Base-by-base conservation (phyloP, 2,888 invertebrate genomes). In the Apantesis nais region DNA sequence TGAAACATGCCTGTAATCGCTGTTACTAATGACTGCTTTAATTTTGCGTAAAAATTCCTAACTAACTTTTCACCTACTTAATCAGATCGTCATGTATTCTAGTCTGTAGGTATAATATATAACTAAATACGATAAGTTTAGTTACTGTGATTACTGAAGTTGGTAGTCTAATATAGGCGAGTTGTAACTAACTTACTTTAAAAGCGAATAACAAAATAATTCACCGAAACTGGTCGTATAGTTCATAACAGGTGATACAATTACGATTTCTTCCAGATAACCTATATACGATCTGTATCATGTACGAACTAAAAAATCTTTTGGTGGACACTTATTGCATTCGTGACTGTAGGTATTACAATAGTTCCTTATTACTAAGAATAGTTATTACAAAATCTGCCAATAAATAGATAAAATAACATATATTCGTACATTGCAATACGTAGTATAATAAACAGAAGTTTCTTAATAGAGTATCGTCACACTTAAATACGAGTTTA, bases 1-100 rank as follows among this genome's bases (percentile, higher is more conserved):
- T 86, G 83, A 81, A 81, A 81, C 70, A 75, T 72, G 69, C 73
- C 70, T 71, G 72, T 75, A 72, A 78, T 76, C 63, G 73, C 67
- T 71, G 72, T 25, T 55, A 62, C 52, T 62, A 61, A 69, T 60
- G 34, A 64, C 64, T 19, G 25, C 60, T 44, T 64, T 25, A 62
- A 58, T 66, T 66, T 58, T 60, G 16, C 52, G 9, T 58, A 39
- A 58, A 39, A 31, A 31, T 31, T 31, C 0, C 4, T 22, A 34
- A 62, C 4, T 62, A 16, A 34, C 61, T 22, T 22, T 62, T 62
- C 34, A 25, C 48, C 22, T 44, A 44, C 7, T 29, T 1, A 58
- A 58, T 14, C 58, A 29, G 29, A 58, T 58, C 29, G 29, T 58
- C 14, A 29, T 29, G 12, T 58, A 29, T 16, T 25, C 11, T 25